These are phyloP conservation scores for Chalcis sispes DNA, from an alignment of 2,888 invertebrate genomes.

Conservation along the genomic window DNA sequence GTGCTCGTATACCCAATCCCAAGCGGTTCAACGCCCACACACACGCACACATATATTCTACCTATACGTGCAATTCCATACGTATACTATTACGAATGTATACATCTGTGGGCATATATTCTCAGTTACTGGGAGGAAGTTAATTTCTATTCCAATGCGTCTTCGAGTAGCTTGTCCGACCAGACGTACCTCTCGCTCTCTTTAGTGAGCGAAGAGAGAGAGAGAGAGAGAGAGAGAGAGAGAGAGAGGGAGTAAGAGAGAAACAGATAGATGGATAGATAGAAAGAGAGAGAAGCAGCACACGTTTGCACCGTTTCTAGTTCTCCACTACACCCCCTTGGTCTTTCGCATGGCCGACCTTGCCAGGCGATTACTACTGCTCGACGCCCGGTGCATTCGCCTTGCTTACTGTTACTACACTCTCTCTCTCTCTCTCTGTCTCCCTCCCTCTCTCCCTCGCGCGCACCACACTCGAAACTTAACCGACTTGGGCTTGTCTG, in stretches of 20 bases:
- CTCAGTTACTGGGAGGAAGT: slow-evolving; percentile 8
- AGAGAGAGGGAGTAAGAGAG: too few species aligned
- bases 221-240: too few species aligned
- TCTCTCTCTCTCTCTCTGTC: not conserved
- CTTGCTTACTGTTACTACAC: too few species aligned
- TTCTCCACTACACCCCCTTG: not conserved
- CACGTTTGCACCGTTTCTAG: too few species aligned
- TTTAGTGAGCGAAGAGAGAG: not conserved
- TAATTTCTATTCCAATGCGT: slow-evolving; percentile 49
- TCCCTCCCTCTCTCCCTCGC: not conserved
- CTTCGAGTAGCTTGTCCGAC: slow-evolving; percentile 44
- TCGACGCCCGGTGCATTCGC: not conserved
- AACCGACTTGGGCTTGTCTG: slow-evolving; percentile 38
- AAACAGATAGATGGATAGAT: too few species aligned
- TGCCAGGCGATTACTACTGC: slow-evolving; percentile 25
- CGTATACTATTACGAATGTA: too few species aligned
- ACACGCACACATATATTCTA: too few species aligned
- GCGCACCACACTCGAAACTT: slow-evolving; percentile 32
- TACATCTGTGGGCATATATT: not conserved
- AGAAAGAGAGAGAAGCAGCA: too few species aligned
- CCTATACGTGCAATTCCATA: too few species aligned
- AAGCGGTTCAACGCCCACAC: not conserved
- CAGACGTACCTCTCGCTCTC: slow-evolving; percentile 27
- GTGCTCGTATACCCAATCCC: not conserved
- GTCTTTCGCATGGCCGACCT: slow-evolving; percentile 29